Conservation (phyloP, 1,140 invertebrate genomes). For the Conus betulinus region DNA sequence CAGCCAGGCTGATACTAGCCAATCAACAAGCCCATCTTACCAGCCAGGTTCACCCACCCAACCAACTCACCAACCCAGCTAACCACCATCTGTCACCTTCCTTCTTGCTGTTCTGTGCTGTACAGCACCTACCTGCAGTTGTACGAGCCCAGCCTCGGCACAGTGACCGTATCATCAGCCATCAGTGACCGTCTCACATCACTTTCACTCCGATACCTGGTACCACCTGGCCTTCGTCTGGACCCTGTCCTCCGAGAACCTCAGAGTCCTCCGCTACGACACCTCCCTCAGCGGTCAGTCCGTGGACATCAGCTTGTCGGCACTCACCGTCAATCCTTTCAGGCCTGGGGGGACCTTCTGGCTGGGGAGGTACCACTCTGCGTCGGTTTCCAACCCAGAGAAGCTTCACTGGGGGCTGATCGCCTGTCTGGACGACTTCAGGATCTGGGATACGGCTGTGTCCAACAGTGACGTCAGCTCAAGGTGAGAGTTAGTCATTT, state of each 20-base stretch:
- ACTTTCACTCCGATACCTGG: neutral
- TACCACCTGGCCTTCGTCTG: constrained; percentile 11
- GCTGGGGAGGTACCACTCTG: neutral
- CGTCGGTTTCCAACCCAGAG: neutral
- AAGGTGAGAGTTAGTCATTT: too few species aligned
- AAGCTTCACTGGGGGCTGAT: neutral
- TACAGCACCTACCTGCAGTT: neutral
- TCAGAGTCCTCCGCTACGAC: neutral
- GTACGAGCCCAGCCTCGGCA: neutral
- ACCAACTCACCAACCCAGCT: too few species aligned
- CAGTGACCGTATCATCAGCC: neutral
- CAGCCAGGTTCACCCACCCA: too few species aligned
- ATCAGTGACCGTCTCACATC: neutral
- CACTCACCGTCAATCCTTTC: neutral
- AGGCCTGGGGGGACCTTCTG: neutral
- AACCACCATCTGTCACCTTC: neutral
- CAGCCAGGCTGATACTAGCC: too few species aligned
- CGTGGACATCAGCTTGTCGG: neutral
- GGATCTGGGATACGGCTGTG: neutral
- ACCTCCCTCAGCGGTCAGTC: neutral
- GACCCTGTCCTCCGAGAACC: neutral
- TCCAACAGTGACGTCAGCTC: constrained; percentile 4
- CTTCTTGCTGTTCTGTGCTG: neutral
- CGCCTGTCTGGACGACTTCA: neutral
- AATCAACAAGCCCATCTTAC: too few species aligned